A percentile compares a stretch with the other conserved stretches of the same genome.
Evolutionary conservation across 2,888 invertebrate species (phyloP).

Genomic region (Norana najaformis): DNA sequence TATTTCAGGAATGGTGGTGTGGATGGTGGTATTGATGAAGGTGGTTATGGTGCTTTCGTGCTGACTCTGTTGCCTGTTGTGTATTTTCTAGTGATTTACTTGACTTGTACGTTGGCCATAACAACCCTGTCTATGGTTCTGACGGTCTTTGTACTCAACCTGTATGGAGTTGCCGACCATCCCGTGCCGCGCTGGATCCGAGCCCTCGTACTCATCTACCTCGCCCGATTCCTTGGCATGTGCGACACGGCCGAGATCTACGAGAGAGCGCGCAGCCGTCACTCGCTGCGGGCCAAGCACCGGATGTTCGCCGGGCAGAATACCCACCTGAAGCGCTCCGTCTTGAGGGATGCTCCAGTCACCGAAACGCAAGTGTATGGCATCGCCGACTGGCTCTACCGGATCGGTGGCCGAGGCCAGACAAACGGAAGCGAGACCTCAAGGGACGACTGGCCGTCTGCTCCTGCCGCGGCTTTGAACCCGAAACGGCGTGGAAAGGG

Average conservation of each 20-base stretch:
- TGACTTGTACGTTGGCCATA: conserved; percentile 48
- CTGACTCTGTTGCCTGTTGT: neutral
- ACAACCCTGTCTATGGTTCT: conserved; percentile 47
- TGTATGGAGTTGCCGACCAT: conserved; percentile 45
- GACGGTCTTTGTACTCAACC: conserved; percentile 46
- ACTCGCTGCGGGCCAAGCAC: neutral
- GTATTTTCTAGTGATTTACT: conserved; percentile 43
- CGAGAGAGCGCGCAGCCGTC: neutral
- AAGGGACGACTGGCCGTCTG: conserved; percentile 1
- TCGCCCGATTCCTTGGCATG: conserved; percentile 37
- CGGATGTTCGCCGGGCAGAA: neutral
- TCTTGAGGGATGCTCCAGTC: neutral
- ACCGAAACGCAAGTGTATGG: neutral
- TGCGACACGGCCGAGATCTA: conserved; percentile 30
- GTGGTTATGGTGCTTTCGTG: neutral
- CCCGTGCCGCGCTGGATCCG: conserved; percentile 45
- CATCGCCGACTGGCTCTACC: neutral
- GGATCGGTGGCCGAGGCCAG: neutral
- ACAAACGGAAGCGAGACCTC: neutral
- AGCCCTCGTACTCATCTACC: conserved; percentile 38
- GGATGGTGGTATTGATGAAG: neutral
- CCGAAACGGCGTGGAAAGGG: conserved; percentile 28
- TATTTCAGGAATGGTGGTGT: neutral
- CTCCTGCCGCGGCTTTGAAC: conserved; percentile 30
- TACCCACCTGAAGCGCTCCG: neutral